A percentile compares a stretch with the other conserved stretches of the same genome.
These are phyloP conservation scores for Macroramphosus scolopax DNA, from an alignment of 2,797 vertebrate genomes.

Conservation along the genomic window DNA sequence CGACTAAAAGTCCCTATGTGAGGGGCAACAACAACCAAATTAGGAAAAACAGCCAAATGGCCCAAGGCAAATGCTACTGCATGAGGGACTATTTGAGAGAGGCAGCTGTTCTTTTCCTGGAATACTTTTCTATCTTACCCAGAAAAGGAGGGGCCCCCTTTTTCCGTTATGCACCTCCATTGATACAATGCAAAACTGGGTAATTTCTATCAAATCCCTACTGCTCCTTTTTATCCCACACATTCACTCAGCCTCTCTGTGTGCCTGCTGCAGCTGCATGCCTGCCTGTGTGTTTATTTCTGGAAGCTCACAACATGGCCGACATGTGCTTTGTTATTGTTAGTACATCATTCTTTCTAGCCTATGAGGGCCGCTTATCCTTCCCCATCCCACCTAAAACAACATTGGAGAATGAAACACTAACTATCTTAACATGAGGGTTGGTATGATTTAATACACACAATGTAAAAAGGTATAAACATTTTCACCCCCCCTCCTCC, in stretches of 20 bases:
- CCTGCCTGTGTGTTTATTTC: constrained; percentile 81
- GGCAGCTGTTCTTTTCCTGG: constrained; percentile 48
- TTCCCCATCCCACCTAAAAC: constrained; percentile 20
- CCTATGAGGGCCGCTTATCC: constrained; percentile 39
- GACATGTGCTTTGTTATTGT: constrained; percentile 85
- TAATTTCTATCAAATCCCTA: constrained; percentile 14
- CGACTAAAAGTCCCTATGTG: constrained; percentile 4
- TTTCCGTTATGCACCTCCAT: constrained; percentile 11
- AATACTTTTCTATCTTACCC: constrained; percentile 15
- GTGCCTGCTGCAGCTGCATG: constrained; percentile 61
- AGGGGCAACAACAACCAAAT: constrained; percentile 8
- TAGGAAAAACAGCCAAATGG: constrained; percentile 15
- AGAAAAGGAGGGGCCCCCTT: constrained; percentile 26
- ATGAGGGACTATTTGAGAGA: constrained; percentile 36
- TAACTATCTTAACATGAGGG: background rate
- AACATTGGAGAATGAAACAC: constrained; percentile 19
- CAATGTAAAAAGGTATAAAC: background rate
- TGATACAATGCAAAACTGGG: constrained; percentile 16
- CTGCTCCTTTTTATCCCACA: constrained; percentile 1
- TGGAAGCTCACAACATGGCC: constrained; percentile 85
- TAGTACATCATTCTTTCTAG: constrained; percentile 61
- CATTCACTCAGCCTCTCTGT: constrained; percentile 3
- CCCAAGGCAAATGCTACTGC: constrained; percentile 19
- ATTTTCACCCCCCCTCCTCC: constrained; percentile 1
- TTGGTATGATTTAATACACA: background rate